These are phyloP conservation scores for Crax fasciolata DNA, from an alignment of 2,797 vertebrate genomes.

Conservation along the genomic window DNA sequence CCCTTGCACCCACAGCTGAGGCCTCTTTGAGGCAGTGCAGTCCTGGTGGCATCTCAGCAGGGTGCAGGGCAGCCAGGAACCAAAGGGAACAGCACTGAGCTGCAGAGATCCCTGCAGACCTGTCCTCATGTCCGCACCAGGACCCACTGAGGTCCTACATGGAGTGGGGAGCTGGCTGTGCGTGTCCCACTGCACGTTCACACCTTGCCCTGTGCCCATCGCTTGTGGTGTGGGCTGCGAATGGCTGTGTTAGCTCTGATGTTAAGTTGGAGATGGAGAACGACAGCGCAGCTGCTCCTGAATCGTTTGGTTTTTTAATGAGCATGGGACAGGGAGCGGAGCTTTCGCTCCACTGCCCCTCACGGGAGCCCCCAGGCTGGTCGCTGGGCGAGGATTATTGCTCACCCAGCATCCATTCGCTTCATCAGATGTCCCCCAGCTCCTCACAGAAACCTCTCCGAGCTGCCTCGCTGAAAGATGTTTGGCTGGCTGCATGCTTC, in stretches of 20 bases:
- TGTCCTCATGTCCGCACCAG: not conserved
- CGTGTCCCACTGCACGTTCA: not conserved
- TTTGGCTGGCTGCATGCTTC: not conserved
- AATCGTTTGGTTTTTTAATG: slow-evolving; percentile 26
- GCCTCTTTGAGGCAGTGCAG: not conserved
- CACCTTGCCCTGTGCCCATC: accelerated
- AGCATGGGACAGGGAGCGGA: not conserved
- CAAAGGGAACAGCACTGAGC: not conserved
- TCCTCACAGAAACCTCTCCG: not conserved
- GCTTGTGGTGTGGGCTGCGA: not conserved
- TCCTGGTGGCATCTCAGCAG: not conserved
- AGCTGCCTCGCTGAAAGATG: not conserved
- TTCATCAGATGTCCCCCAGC: not conserved
- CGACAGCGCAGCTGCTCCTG: not conserved
- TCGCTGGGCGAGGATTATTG: not conserved
- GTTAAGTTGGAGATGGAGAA: not conserved
- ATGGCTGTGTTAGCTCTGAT: not conserved
- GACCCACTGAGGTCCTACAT: not conserved
- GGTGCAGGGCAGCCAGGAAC: not conserved
- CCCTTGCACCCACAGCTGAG: not conserved
- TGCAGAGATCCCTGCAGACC: not conserved
- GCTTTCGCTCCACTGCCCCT: not conserved
- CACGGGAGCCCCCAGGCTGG: not conserved
- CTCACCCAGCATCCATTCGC: accelerated
- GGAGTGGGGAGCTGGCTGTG: accelerated